Base-by-base conservation (phyloP, 37 sponge, comb jelly and placozoan species). In the Mnemiopsis leidyi region DNA sequence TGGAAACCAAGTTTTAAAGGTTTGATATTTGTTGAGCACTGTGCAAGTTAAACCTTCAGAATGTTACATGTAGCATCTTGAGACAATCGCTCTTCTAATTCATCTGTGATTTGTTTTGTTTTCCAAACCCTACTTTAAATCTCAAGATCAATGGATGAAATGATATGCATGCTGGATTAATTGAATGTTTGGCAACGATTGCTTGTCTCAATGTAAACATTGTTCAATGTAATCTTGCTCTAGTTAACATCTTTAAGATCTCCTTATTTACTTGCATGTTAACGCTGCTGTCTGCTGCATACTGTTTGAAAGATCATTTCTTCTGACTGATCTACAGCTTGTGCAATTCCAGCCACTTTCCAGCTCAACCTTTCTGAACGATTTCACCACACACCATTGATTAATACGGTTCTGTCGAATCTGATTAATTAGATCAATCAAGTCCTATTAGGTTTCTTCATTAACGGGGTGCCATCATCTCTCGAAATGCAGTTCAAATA, bases 241-340 rank as follows among this genome's bases (percentile, higher is more conserved):
- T 77, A 20, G 79, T 31, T 77, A 69, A 25, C 29, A 77, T 48
- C 61, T 48, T 48, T 48, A 48, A 48, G 61, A 18, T 18, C 61
- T 48, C 61, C 61, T 48, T 48, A 48, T 48, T 48, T 48, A 48
- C 61, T 32, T 77, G 79, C 79, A 77, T 77, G 79, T 77, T 77
- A 77, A 77, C 5, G 79, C 79, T 77, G 79, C 79, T 77, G 79
- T 77, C 79, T 77, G 79, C 73, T 71, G 73, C 79, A 48, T 48
- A 48, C 61, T 48, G 61, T 48, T 48, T 18, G 13, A 48, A 48
- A 48, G 61, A 48, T 48, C 61, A 48, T 48, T 48, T 48, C 61
- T 48, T 48, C 61, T 48, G 61, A 48, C 61, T 13, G 61, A 48
- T 48, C 61, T 48, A 48, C 61, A 48, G 61, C 61, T 48, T 48